These are phyloP conservation scores for Cyrtorhinus lividipennis DNA, from an alignment of 1,140 invertebrate genomes.

Conservation along the genomic window DNA sequence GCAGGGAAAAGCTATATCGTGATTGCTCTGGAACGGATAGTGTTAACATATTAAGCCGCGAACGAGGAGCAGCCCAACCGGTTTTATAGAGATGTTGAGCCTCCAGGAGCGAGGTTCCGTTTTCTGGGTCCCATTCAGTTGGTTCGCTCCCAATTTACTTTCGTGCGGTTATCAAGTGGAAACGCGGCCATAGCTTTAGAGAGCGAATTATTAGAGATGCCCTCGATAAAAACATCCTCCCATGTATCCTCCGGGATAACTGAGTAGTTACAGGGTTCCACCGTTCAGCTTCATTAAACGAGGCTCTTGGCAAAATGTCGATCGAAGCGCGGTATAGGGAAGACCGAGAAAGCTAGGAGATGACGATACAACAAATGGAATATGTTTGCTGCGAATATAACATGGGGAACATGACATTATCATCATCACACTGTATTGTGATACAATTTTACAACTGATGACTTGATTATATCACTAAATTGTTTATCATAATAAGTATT, in stretches of 20 bases:
- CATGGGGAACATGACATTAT: no score
- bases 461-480: no score
- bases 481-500: no score
- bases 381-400: no score
- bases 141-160: background rate
- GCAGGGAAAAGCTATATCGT: background rate
- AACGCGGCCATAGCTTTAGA: background rate
- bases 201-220: background rate
- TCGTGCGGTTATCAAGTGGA: background rate
- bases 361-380: no score
- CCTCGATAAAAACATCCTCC: background rate
- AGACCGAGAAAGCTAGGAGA: no score
- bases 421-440: no score
- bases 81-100: background rate
- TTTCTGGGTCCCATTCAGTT: background rate
- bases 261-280: background rate
- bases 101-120: background rate
- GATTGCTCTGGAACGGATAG: background rate
- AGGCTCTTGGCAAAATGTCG: no score
- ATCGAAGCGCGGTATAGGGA: no score
- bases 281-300: no score
- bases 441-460: no score
- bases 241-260: background rate
- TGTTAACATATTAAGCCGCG: background rate
- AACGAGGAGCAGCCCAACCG: background rate